These are phyloP conservation scores for Limnephilus lunatus DNA, from an alignment of 2,888 invertebrate species.

Conservation along the genomic window DNA sequence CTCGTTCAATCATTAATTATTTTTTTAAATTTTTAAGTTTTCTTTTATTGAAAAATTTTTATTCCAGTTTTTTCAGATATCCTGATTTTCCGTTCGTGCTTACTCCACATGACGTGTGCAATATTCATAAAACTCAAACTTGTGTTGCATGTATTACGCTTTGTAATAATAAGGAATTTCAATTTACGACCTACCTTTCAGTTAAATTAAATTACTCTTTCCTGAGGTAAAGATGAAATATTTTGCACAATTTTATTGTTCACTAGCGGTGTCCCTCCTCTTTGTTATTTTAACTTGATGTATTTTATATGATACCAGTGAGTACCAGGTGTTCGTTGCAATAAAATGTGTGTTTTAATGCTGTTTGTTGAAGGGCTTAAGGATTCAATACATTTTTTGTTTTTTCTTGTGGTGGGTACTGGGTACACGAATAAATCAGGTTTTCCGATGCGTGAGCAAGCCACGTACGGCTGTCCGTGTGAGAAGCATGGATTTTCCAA, in stretches of 20 bases:
- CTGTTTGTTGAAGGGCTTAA: too few species aligned
- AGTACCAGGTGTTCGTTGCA: too few species aligned
- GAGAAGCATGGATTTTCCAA: too few species aligned
- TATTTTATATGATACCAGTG: not conserved
- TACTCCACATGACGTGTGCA: not conserved
- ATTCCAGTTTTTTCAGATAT: not conserved
- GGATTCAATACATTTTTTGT: too few species aligned
- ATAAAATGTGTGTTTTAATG: too few species aligned
- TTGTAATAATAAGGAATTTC: not conserved
- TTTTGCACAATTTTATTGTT: not conserved
- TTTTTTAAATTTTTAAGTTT: not conserved
- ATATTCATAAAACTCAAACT: not conserved
- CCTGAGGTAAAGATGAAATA: not conserved
- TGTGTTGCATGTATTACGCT: not conserved
- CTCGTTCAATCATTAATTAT: not conserved
- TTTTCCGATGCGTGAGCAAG: too few species aligned
- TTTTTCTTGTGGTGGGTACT: too few species aligned
- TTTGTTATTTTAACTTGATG: not conserved
- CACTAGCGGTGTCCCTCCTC: not conserved
- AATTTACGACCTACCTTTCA: not conserved
- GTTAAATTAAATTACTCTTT: not conserved
- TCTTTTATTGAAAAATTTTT: not conserved
- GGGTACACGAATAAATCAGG: too few species aligned
- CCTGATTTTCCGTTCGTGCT: not conserved
- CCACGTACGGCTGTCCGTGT: too few species aligned